Conservation (phyloP, 2,888 invertebrate genomes). For the Sturmia bella region DNA sequence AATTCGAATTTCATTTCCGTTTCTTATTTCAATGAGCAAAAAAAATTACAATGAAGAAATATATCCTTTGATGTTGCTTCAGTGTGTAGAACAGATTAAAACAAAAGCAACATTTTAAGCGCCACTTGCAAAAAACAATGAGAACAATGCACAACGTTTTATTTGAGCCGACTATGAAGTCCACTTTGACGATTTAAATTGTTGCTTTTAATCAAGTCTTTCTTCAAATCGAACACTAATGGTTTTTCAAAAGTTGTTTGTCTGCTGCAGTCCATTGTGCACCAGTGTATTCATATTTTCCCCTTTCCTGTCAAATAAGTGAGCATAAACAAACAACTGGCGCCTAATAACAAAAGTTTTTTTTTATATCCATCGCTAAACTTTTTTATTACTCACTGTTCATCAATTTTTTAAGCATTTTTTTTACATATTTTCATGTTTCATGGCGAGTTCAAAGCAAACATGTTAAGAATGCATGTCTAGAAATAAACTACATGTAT, state of each 20-base stretch:
- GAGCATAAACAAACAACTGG: constrained; percentile 38
- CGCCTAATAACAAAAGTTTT: constrained; percentile 50
- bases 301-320: background rate
- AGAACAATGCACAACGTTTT: background rate
- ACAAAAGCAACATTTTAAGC: background rate
- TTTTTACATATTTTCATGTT: constrained; percentile 41
- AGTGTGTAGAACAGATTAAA: constrained; percentile 21
- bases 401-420: background rate
- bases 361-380: background rate
- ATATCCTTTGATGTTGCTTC: constrained; percentile 7
- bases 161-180: too few species aligned
- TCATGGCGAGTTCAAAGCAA: constrained; percentile 41
- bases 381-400: constrained; percentile 31
- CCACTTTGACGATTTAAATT: too few species aligned
- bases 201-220: too few species aligned
- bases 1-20: constrained; percentile 63
- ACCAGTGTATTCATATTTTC: background rate
- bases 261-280: too few species aligned
- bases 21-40: constrained; percentile 14
- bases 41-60: constrained; percentile 1
- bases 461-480: constrained; percentile 51
- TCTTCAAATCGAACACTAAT: too few species aligned
- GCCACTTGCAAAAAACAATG: background rate
- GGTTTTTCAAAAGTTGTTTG: too few species aligned
- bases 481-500: constrained; percentile 40